These are phyloP conservation scores for Drosophila mayaguana DNA, from an alignment of 2,888 invertebrate genomes.

Conservation along the genomic window DNA sequence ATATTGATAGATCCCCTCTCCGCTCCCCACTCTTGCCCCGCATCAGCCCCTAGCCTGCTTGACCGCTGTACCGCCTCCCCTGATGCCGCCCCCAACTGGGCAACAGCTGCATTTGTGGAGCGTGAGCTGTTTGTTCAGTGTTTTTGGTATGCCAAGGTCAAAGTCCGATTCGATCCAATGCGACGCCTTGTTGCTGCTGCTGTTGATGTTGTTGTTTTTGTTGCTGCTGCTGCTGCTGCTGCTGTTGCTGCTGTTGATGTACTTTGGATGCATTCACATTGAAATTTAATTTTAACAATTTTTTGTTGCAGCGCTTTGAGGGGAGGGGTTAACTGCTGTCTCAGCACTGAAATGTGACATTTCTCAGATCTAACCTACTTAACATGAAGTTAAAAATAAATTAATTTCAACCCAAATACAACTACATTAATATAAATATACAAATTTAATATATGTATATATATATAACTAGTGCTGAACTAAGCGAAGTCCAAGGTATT, in stretches of 20 bases:
- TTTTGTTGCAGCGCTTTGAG: background rate
- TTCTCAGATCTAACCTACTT: slow-evolving; percentile 33
- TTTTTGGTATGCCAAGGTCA: slow-evolving; percentile 57
- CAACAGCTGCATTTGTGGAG: slow-evolving; percentile 47
- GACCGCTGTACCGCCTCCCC: background rate
- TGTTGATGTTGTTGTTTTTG: slow-evolving; percentile 7
- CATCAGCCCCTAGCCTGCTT: background rate
- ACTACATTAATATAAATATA: slow-evolving; percentile 1
- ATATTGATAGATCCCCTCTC: background rate
- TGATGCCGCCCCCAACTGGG: background rate
- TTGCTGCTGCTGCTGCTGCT: slow-evolving; percentile 4
- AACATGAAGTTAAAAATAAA: slow-evolving; percentile 7
- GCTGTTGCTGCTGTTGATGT: slow-evolving; percentile 10
- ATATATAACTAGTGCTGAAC: slow-evolving; percentile 23
- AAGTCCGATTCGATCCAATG: slow-evolving; percentile 38
- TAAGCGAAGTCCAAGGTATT: slow-evolving; percentile 31
- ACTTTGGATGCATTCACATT: slow-evolving; percentile 43
- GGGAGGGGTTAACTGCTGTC: slow-evolving; percentile 7
- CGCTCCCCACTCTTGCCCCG: background rate
- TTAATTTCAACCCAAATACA: slow-evolving; percentile 7
- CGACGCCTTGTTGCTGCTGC: slow-evolving; percentile 9
- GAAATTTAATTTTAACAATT: slow-evolving; percentile 33
- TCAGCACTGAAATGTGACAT: slow-evolving; percentile 27
- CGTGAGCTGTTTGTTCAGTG: slow-evolving; percentile 32
- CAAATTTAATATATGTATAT: slow-evolving; percentile 7